Evolutionary conservation across 2,113 vertebrate genomes (phyloP), one percentile per base, ranked within the genome.

Genomic region (Ptilonorhynchus violaceus): DNA sequence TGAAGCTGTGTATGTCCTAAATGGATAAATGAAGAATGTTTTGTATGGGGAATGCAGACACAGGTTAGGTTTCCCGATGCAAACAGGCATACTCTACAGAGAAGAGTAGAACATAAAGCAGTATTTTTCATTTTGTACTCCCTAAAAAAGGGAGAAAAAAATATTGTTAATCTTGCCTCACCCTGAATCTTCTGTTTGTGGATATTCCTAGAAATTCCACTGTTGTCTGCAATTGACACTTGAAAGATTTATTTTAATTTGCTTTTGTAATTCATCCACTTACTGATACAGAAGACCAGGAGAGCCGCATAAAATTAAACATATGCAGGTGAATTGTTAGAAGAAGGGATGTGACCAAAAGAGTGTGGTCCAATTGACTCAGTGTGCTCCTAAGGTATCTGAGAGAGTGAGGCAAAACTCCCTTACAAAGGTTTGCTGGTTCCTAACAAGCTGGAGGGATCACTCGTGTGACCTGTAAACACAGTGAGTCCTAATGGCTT

Each of bases 401-500:
- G 69, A 64, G 30, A 27, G 15, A 13, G 16, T 6, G 18, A 25
- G 14, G 52, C 44, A 78, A 78, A 79, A 12, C 30, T 78, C 24
- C 30, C 17, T 67, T 0, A 1, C 27, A 37, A 75, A 64, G n/a
- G 22, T 56, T 63, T 59, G 11, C 33, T 81, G 55, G 9, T 50
- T 82, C 41, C 20, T 8, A 41, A 33, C 37, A 70, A 55, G 35
- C 39, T 18, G 23, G 47, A 49, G 30, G 27, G 56, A n/a, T 67
- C 12, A 20, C 31, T 73, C 0, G 0, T 9, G 0, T 44, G 25
- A 59, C 28, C 8, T 67, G 39, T 22, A 87, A 56, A 44, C 17
- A 44, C 13, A 19, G 53, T 13, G 18, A 69, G 31, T 68, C 79
- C 33, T 37, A 8, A 23, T 22, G 37, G 8, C 55, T 77, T 64